phyloP scores from a whole-genome alignment of 2,888 invertebrate genomes.

The Phrixothrix hirtus region DNA sequence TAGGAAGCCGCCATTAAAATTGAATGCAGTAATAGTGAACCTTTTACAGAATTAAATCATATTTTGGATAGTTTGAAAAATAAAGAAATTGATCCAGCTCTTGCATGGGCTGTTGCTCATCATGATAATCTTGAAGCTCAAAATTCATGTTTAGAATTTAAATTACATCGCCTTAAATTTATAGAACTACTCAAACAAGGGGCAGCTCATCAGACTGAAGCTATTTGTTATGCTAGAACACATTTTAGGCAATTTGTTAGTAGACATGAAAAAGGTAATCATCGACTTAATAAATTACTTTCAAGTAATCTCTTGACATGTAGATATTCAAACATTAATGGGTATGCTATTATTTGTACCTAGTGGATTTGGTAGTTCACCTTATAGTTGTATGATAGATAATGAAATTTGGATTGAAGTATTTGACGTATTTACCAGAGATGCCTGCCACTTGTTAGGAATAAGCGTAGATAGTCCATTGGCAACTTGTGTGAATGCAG shows the following conservation, averaged over 20 bases:
- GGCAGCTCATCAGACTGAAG: conserved; percentile 73
- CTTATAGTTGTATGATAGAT: conserved; percentile 75
- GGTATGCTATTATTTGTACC: conserved; percentile 80
- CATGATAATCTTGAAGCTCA: conserved; percentile 71
- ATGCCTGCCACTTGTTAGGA: conserved; percentile 89
- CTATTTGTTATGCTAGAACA: conserved; percentile 82
- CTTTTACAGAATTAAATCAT: conserved; percentile 81
- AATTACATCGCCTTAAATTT: conserved; percentile 79
- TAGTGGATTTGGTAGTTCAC: conserved; percentile 77
- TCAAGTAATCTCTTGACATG: neutral
- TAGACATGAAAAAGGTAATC: conserved; percentile 72
- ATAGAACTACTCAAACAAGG: conserved; percentile 72
- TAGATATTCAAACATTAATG: conserved; percentile 82
- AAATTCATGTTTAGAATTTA: conserved; percentile 76
- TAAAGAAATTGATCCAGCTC: conserved; percentile 79
- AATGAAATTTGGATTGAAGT: conserved; percentile 82
- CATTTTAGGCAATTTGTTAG: conserved; percentile 81
- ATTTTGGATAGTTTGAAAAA: conserved; percentile 85
- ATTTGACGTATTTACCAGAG: conserved; percentile 87
- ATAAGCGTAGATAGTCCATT: conserved; percentile 89
- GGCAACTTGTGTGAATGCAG: conserved; percentile 90
- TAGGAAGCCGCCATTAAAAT: conserved; percentile 72
- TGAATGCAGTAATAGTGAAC: conserved; percentile 70
- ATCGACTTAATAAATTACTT: too few relatives aligned
- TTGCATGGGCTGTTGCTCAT: conserved; percentile 83